phyloP scores from a whole-genome alignment of 2,888 invertebrate species.

The Chloromyia formosa region DNA sequence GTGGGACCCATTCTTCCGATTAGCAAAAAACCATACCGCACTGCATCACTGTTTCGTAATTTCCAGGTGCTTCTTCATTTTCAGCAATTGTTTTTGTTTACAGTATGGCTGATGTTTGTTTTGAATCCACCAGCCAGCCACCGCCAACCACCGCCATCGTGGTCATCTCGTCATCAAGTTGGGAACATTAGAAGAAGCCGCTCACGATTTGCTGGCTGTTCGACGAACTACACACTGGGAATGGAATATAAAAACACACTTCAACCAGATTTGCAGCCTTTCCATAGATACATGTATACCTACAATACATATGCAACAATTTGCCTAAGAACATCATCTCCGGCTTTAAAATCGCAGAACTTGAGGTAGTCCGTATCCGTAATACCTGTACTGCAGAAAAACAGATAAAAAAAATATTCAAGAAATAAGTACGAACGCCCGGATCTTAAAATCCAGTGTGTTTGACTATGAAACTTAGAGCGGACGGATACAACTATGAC shows the following conservation, averaged over 20 bases:
- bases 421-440: neutral
- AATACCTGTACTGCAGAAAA: neutral
- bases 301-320: neutral
- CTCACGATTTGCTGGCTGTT: constrained; percentile 7
- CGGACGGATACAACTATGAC: neutral
- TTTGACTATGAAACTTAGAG: neutral
- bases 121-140: neutral
- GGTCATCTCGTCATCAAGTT: neutral
- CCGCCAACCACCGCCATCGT: neutral
- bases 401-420: neutral
- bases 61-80: constrained; percentile 25
- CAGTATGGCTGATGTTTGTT: neutral
- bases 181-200: constrained; percentile 14
- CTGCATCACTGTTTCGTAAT: constrained; percentile 23
- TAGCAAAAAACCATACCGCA: neutral
- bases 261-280: neutral
- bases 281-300: too few species aligned
- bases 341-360: constrained; percentile 5
- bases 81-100: neutral
- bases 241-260: neutral
- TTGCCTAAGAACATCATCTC: constrained; percentile 13
- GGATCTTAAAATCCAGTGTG: neutral
- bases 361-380: neutral
- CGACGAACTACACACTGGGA: neutral
- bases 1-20: constrained; percentile 4